A percentile compares a stretch with the other conserved stretches of the same genome.
Evolutionary conservation across 2,888 invertebrate species (phyloP).

Genomic region (Epinotia ramella): DNA sequence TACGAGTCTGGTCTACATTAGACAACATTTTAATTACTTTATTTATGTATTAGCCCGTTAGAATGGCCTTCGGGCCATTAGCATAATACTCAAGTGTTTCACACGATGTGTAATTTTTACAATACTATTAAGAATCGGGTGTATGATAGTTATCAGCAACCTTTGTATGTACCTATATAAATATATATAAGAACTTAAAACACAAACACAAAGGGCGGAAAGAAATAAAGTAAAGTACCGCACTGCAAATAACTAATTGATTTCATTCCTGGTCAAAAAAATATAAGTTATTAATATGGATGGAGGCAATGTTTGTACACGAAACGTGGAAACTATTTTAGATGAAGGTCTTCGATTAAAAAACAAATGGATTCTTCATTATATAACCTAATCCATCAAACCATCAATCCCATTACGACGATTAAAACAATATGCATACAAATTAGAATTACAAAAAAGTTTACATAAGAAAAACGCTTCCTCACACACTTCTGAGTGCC

Average conservation of each 20-base stretch:
- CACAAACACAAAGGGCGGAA: too few species aligned
- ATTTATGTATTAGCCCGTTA: conserved; percentile 17
- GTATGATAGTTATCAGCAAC: too few species aligned
- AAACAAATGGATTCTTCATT: background rate
- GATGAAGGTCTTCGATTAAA: background rate
- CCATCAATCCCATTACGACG: background rate
- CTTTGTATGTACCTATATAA: too few species aligned
- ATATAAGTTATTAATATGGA: too few species aligned
- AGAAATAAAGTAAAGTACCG: too few species aligned
- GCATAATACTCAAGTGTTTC: conserved; percentile 5
- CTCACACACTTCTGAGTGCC: background rate
- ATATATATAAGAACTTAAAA: too few species aligned
- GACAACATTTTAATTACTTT: conserved; percentile 24
- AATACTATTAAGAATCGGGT: background rate
- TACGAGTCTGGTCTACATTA: background rate
- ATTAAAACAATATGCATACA: background rate
- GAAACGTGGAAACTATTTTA: too few species aligned
- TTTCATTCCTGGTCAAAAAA: too few species aligned
- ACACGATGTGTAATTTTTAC: background rate
- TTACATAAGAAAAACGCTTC: conserved; percentile 1
- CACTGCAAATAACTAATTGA: too few species aligned
- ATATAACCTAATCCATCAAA: too few species aligned
- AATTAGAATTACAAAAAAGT: background rate
- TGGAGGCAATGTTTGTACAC: too few species aligned
- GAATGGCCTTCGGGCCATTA: background rate